Evolutionary conservation across 2,888 invertebrate genomes (phyloP).

Genomic region (Nomada fabriciana): DNA sequence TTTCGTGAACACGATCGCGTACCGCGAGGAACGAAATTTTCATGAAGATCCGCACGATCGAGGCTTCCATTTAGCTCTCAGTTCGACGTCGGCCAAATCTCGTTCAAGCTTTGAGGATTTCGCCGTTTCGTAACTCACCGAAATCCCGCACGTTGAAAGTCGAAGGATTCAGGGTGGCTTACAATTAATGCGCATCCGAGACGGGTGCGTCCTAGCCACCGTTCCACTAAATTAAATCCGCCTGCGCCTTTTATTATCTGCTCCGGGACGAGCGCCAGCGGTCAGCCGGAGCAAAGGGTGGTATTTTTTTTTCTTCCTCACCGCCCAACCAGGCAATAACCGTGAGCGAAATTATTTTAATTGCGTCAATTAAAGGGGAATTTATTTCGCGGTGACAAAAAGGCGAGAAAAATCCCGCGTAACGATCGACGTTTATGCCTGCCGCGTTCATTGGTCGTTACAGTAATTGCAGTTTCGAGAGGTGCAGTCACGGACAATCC

Average conservation of each 20-base stretch:
- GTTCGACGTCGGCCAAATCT: constrained; percentile 23
- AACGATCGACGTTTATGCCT: constrained; percentile 26
- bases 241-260: background rate
- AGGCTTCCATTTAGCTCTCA: constrained; percentile 26
- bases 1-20: too few relatives aligned
- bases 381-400: constrained; percentile 37
- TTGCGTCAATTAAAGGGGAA: constrained; percentile 46
- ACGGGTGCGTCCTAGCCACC: background rate
- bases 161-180: constrained; percentile 16
- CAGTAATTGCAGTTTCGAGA: constrained; percentile 14
- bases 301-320: background rate
- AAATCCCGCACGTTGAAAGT: constrained; percentile 42
- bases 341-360: constrained; percentile 41
- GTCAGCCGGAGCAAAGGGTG: background rate
- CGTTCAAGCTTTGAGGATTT: constrained; percentile 38
- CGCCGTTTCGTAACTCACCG: constrained; percentile 38
- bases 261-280: background rate
- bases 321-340: background rate
- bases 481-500: background rate
- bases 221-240: constrained; percentile 38
- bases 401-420: constrained; percentile 5
- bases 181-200: background rate
- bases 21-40: background rate
- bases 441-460: constrained; percentile 27
- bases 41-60: constrained; percentile 15